These are phyloP conservation scores for Gymnogyps californianus DNA, from an alignment of 2,113 vertebrate species.

Conservation along the genomic window DNA sequence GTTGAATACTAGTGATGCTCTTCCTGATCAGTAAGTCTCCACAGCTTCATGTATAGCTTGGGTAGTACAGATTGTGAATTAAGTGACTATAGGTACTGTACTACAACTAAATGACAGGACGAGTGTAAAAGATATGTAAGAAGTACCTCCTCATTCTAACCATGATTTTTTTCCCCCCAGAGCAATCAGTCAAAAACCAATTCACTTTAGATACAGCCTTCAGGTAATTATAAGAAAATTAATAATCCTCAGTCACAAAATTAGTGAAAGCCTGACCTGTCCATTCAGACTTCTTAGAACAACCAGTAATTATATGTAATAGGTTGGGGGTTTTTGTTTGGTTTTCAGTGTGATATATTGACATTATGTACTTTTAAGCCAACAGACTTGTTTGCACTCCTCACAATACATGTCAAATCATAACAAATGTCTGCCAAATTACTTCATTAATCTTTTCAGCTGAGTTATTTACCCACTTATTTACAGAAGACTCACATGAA, in stretches of 20 bases:
- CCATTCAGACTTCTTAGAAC: background rate
- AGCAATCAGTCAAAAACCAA: background rate
- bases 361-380: background rate
- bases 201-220: background rate
- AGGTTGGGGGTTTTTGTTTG: accelerated
- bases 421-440: background rate
- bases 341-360: background rate
- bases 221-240: background rate
- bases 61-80: background rate
- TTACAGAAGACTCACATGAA: background rate
- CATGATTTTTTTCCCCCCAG: accelerated
- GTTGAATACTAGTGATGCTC: background rate
- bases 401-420: background rate
- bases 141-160: background rate
- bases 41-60: background rate
- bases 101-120: background rate
- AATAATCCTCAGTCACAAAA: background rate
- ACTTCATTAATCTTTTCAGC: background rate
- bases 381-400: background rate
- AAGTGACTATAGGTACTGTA: background rate
- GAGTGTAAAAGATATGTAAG: background rate
- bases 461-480: background rate
- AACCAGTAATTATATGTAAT: background rate
- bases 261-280: background rate
- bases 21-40: background rate